phyloP scores from a whole-genome alignment of 2,113 vertebrate species.

The Trochalopteron elliotii region DNA sequence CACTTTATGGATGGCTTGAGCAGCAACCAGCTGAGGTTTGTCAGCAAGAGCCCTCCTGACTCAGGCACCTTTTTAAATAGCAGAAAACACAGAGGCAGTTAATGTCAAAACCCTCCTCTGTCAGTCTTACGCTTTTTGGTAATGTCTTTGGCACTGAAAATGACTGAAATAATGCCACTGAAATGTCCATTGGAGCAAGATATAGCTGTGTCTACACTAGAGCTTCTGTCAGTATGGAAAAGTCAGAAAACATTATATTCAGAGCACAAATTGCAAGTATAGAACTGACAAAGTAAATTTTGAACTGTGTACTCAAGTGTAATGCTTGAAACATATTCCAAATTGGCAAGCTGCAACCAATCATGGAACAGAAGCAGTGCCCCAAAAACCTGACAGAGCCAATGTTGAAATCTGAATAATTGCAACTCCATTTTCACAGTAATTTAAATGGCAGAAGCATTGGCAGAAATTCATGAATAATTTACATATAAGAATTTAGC shows the following conservation, averaged over 20 bases:
- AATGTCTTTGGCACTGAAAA: constrained; percentile 7
- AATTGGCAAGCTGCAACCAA: constrained; percentile 50
- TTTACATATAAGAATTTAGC: constrained; percentile 55
- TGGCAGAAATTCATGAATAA: constrained; percentile 68
- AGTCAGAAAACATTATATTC: constrained; percentile 60
- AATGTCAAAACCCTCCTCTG: background rate
- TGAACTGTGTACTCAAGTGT: constrained; percentile 49
- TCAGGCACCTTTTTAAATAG: background rate
- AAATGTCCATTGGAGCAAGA: constrained; percentile 8
- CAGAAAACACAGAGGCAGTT: background rate
- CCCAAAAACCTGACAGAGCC: constrained; percentile 40
- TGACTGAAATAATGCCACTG: constrained; percentile 15
- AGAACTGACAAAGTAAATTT: constrained; percentile 62
- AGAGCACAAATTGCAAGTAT: constrained; percentile 38
- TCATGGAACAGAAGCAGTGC: constrained; percentile 31
- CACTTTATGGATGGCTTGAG: background rate
- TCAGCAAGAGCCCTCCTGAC: background rate
- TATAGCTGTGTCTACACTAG: constrained; percentile 2
- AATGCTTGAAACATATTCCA: constrained; percentile 42
- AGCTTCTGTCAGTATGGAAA: constrained; percentile 54
- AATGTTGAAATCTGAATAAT: constrained; percentile 63
- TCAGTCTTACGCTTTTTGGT: background rate
- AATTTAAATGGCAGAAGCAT: constrained; percentile 50
- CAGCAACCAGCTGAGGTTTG: background rate
- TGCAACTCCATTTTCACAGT: constrained; percentile 47